Conservation (phyloP, 35 echinoderm and acorn worm genomes). For the Heliocidaris erythrogramma region DNA sequence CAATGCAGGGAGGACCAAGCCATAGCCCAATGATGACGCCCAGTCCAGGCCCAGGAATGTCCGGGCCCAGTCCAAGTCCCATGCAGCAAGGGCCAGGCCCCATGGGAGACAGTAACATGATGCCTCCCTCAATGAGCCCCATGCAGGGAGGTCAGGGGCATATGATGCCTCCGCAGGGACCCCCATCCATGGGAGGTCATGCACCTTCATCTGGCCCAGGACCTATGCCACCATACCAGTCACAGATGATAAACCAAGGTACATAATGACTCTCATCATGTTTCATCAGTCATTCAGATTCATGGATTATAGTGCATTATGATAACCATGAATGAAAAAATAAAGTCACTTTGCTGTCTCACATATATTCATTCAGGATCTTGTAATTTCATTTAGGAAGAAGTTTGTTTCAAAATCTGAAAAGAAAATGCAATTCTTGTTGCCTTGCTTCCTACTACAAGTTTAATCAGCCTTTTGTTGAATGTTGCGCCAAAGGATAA, state of each 20-base stretch:
- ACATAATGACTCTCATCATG: not conserved
- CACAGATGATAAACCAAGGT: constrained; percentile 49
- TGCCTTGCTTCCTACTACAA: no score
- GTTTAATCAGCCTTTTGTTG: no score
- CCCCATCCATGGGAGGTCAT: constrained; percentile 32
- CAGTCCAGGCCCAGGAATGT: constrained; percentile 61
- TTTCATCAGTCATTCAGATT: not conserved
- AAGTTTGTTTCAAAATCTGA: no score
- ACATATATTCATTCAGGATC: no score
- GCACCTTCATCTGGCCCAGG: constrained; percentile 24
- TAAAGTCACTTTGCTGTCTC: no score
- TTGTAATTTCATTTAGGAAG: no score
- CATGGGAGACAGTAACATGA: constrained; percentile 48
- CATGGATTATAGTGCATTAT: no score
- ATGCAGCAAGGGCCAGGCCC: constrained; percentile 74
- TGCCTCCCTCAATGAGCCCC: constrained; percentile 45
- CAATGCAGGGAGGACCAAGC: constrained; percentile 58
- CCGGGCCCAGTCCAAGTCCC: constrained; percentile 63
- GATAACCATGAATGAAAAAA: no score
- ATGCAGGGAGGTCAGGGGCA: constrained; percentile 50
- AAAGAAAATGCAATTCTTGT: no score
- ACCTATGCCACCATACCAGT: constrained; percentile 46
- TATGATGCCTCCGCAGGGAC: constrained; percentile 47
- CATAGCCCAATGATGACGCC: constrained; percentile 57
- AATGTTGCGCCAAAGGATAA: no score